Conservation (phyloP, 1,140 invertebrate genomes). For the Bombyx mori region DNA sequence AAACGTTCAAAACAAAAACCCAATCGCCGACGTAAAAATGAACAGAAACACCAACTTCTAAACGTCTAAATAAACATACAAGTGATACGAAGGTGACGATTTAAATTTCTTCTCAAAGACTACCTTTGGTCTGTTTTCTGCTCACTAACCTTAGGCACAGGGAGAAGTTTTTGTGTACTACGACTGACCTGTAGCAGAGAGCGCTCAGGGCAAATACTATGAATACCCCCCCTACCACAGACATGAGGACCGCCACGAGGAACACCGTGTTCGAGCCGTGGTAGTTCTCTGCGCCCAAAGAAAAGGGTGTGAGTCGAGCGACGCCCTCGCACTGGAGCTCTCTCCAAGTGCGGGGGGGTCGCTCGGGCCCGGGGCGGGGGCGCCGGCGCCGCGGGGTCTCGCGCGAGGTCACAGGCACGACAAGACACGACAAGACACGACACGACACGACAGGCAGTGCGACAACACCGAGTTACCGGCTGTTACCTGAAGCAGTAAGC, state of each 20-base stretch:
- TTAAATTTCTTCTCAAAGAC: constrained; percentile 73
- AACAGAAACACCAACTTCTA: constrained; percentile 66
- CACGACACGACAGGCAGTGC: constrained; percentile 37
- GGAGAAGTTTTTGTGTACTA: constrained; percentile 98
- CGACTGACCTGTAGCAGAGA: constrained; percentile 99
- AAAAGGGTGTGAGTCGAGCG: constrained; percentile 48
- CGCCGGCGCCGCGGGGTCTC: constrained; percentile 32
- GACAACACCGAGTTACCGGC: constrained; percentile 62
- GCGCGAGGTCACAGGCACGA: constrained; percentile 23
- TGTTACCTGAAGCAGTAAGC: constrained; percentile 95
- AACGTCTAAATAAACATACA: constrained; percentile 67
- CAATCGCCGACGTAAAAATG: constrained; percentile 59
- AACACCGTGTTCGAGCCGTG: constrained; percentile 95
- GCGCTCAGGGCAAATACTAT: constrained; percentile 97
- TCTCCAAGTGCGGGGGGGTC: constrained; percentile 9
- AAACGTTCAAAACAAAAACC: constrained; percentile 56
- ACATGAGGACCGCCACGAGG: constrained; percentile 97
- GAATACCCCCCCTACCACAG: constrained; percentile 98
- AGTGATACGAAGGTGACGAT: constrained; percentile 69
- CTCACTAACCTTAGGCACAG: constrained; percentile 96
- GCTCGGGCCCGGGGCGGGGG: constrained; percentile 23
- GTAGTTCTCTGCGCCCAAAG: constrained; percentile 85
- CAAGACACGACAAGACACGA: constrained; percentile 37
- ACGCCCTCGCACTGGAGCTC: constrained; percentile 22
- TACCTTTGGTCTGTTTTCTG: constrained; percentile 80